Base-by-base conservation (phyloP, 2,113 vertebrate genomes). In the Asarcornis scutulata region DNA sequence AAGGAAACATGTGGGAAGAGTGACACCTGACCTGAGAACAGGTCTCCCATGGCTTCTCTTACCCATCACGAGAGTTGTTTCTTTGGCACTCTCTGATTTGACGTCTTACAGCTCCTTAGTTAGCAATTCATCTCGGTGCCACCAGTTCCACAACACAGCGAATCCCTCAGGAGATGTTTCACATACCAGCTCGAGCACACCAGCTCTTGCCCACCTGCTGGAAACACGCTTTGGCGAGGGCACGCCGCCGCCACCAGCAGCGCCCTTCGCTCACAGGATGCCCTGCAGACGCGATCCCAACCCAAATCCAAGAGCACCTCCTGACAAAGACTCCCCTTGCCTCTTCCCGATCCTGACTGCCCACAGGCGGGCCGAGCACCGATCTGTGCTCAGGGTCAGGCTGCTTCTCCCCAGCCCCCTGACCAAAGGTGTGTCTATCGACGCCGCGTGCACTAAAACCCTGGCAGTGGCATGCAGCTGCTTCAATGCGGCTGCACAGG, bases 161-260 rank as follows among this genome's bases (percentile, higher is more conserved):
- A 36, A 64, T 42, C 48, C 77, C 80, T 50, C 80, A 79, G 44
- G 40, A 75, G 63, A 44, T 34, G 63, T 60, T 88, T 92, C 64
- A 79, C 67, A 46, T 11, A 71, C 26, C 50, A 48, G 89, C 62
- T 12, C 17, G 21, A 86, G 60, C 11, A 1, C 15, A 38, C 29
- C 72, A 36, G 48, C 29, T 92, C 89, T 34, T 52, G 72, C 58
- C 75, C 59, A 31, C 36, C 27, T 26, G 34, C 56, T 50, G 32
- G 17, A 79, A 79, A 53, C 11, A 15, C 0, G 1, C n/a, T 58
- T 32, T 26, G 62, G 83, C 11, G 11, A 78, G 26, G 55, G 40
- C 46, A 53, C 14, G 3, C 23, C 72, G 53, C 40, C 26, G 4
- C 2, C 89, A 14, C 1, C 1, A 75, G 62, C 64, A 0, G 0